Evolutionary conservation across 2,888 invertebrate genomes (phyloP), one percentile per base, ranked within the genome.

Genomic region (Drosophila multiciliata): DNA sequence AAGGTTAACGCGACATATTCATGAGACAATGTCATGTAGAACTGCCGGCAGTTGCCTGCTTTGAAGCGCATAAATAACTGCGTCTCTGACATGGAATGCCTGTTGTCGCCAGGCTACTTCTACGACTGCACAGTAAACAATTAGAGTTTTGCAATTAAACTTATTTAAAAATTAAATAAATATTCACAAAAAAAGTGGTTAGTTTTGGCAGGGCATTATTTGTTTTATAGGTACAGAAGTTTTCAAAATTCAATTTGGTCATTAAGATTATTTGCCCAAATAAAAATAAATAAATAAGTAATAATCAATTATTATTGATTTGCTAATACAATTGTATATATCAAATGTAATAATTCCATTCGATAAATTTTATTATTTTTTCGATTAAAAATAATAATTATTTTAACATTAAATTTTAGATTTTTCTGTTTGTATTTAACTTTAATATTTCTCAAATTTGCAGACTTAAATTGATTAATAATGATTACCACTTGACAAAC

Each of bases 21-120:
- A 90, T 87, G 90, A 89, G 90, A 90, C 87, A 90, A 82, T 90
- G 89, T 90, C 82, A 82, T 73, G 81, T 72, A 77, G 86, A 88
- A 87, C 80, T 87, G 84, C 80, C 85, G 80, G 76, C 87, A 82
- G 83, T 82, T 78, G 60, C 70, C 54, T 62, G 66, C 71, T 57
- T 72, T 89, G 88, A 90, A 89, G 90, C 90, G 90, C 87, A 87
- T 87, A 87, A 87, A 87, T 87, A 87, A 87, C 90, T 89, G 90
- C 90, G 88, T 89, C 78, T 90, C 73, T 87, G 87, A 90, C 87
- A 89, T 84, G 82, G 74, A 73, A 77, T 82, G 83, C 82, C 40
- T 66, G 64, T 60, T 75, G 71, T 79, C 66, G 78, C 71, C 73
- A 36, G 64, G 33, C 69, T 6, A 7, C 57, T 32, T 40, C 57